Evolutionary conservation across 2,797 vertebrate species (phyloP).

Genomic region (Gymnopithys bicolor): DNA sequence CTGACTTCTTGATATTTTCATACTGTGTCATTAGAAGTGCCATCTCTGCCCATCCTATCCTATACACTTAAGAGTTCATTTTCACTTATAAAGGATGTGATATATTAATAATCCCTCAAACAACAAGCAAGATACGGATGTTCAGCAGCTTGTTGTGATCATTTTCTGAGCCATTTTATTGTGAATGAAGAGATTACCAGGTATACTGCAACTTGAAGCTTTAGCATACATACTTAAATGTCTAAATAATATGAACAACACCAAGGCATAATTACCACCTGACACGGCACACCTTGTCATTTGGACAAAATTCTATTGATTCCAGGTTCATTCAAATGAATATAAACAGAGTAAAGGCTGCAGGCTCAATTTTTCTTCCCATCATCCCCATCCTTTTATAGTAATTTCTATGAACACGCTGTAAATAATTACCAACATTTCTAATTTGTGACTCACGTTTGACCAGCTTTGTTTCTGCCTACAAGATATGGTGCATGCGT

Average conservation of each 20-base stretch:
- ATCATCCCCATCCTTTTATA: slow-evolving; percentile 54
- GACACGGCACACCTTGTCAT: slow-evolving; percentile 39
- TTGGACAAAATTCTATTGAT: slow-evolving; percentile 9
- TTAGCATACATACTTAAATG: slow-evolving; percentile 36
- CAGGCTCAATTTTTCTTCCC: slow-evolving; percentile 5
- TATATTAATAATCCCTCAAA: neutral
- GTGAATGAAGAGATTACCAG: slow-evolving; percentile 27
- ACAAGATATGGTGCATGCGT: neutral
- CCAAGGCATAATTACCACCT: slow-evolving; percentile 30
- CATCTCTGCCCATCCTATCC: neutral
- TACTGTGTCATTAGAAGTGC: neutral
- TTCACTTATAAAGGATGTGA: neutral
- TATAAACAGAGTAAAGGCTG: neutral
- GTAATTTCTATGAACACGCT: slow-evolving; percentile 18
- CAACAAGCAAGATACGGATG: neutral
- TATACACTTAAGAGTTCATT: neutral
- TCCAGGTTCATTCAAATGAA: slow-evolving; percentile 27
- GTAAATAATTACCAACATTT: slow-evolving; percentile 32
- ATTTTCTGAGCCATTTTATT: slow-evolving; percentile 18
- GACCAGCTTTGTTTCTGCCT: slow-evolving; percentile 17
- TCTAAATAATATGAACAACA: slow-evolving; percentile 59
- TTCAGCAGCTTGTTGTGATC: slow-evolving; percentile 8
- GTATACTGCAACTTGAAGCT: slow-evolving; percentile 15
- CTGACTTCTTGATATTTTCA: neutral
- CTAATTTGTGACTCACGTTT: slow-evolving; percentile 54